phyloP scores from a whole-genome alignment of 2,113 vertebrate species.

The Platichthys flesus region DNA sequence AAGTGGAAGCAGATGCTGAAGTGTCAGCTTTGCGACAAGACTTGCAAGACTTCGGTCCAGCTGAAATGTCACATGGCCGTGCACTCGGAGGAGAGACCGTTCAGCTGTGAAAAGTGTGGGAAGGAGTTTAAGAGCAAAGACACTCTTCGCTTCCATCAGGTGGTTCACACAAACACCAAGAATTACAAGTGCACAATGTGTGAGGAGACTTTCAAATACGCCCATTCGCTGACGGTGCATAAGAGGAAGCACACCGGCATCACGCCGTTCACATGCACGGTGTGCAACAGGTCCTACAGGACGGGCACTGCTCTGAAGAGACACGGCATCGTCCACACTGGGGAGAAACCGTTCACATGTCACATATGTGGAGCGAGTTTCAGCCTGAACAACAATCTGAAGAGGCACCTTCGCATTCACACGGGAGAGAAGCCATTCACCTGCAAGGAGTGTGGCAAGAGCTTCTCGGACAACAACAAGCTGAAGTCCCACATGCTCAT shows the following conservation, averaged over 20 bases:
- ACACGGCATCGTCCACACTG: slow-evolving; percentile 72
- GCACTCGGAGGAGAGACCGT: slow-evolving; percentile 73
- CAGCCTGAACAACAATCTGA: slow-evolving; percentile 77
- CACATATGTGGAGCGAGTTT: slow-evolving; percentile 76
- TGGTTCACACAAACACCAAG: slow-evolving; percentile 68
- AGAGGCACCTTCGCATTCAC: slow-evolving; percentile 75
- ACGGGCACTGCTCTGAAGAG: slow-evolving; percentile 70
- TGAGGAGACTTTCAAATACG: slow-evolving; percentile 74
- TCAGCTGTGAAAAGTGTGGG: slow-evolving; percentile 68
- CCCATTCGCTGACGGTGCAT: slow-evolving; percentile 74
- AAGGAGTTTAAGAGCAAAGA: slow-evolving; percentile 79
- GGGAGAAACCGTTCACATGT: slow-evolving; percentile 78
- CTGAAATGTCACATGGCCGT: slow-evolving; percentile 71
- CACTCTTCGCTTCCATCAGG: slow-evolving; percentile 77
- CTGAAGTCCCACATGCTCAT: slow-evolving; percentile 78
- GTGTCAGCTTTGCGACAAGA: slow-evolving; percentile 71
- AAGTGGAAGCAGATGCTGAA: slow-evolving; percentile 61
- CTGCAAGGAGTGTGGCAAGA: slow-evolving; percentile 72
- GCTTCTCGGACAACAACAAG: slow-evolving; percentile 75
- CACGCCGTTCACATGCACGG: slow-evolving; percentile 62
- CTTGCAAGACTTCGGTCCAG: slow-evolving; percentile 63
- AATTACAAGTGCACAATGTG: slow-evolving; percentile 75
- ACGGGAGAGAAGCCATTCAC: slow-evolving; percentile 75
- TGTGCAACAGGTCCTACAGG: slow-evolving; percentile 69
- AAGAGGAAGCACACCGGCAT: slow-evolving; percentile 76